Conservation (phyloP, 2,113 vertebrate species). For the Balaenoptera acutorostrata region DNA sequence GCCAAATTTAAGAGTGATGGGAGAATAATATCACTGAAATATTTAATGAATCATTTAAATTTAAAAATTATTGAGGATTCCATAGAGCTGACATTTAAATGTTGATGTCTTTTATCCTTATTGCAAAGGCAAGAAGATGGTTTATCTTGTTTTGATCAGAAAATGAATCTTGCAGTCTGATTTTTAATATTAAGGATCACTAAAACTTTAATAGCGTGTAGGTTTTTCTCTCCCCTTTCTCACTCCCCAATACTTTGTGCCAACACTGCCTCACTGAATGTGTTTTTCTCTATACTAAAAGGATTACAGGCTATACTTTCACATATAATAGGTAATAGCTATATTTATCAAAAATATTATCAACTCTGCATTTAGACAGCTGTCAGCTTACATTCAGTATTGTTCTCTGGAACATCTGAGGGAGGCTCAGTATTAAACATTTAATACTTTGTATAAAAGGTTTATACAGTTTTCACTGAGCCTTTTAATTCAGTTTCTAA, state of each 20-base stretch:
- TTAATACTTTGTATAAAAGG: not conserved
- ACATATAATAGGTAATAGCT: not conserved
- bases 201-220: not conserved
- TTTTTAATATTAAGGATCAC: not conserved
- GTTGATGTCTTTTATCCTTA: conserved; percentile 13
- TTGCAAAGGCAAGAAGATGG: not conserved
- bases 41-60: not conserved
- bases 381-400: not conserved
- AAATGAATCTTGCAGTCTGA: not conserved
- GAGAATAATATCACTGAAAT: not conserved
- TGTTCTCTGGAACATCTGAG: not conserved
- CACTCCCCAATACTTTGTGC: accelerated
- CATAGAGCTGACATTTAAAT: not conserved
- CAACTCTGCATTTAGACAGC: not conserved
- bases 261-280: not conserved
- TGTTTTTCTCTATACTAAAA: not conserved
- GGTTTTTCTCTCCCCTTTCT: not conserved
- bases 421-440: not conserved
- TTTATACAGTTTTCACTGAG: not conserved
- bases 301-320: not conserved
- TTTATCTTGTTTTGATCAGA: not conserved
- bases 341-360: not conserved
- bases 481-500: conserved; percentile 3
- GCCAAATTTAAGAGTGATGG: not conserved
- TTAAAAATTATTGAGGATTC: not conserved